Base-by-base conservation (phyloP, 2,113 vertebrate species). In the Pterocles gutturalis region DNA sequence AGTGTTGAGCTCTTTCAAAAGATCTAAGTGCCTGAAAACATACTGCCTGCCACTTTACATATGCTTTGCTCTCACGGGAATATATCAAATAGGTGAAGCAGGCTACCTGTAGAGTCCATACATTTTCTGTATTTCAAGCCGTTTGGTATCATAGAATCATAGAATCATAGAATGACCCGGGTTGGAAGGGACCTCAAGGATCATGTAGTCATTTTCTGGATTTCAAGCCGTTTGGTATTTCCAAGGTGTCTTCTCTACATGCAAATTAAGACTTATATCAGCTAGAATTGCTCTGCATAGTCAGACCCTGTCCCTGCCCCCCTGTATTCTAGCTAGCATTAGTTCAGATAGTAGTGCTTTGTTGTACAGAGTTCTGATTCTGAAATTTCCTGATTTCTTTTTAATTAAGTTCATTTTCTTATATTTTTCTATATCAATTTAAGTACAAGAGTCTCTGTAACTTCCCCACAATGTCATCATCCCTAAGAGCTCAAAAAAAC, bases 221-320 rank as follows among this genome's bases (percentile, higher is more conserved):
- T 73, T 90, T 67, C 43, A 62, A 73, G 25, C 5, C 7, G 0
- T 33, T 67, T 67, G 17, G 13, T 75, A 31, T 57, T 87, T 86
- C 41, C 15, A 67, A 75, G n/a, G 17, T 67, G 41, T 41, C 9
- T 57, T 83, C 33, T 54, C 19, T 64, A 45, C 3, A 26, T n/a
- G 31, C 19, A 58, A 38, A 75, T 54, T 25, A 31, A 11, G 34
- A 61, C 24, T 62, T 51, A 5, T 38, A 61, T 16, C 26, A 51
- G 10, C 49, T 83, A 54, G 49, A 78, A 38, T 41, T 69, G 25
- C 36, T 58, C 24, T 4, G 9, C 18, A 24, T 16, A n/a, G 31
- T n/a, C 17, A 1, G 0, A 7, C 18, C 15, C n/a, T 54, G n/a
- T 21, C 5, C 19, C 46, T 49, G 24, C 13, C 15, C 17, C 6